These are phyloP conservation scores for Clostera curtula DNA, from an alignment of 2,888 invertebrate species.

Conservation along the genomic window DNA sequence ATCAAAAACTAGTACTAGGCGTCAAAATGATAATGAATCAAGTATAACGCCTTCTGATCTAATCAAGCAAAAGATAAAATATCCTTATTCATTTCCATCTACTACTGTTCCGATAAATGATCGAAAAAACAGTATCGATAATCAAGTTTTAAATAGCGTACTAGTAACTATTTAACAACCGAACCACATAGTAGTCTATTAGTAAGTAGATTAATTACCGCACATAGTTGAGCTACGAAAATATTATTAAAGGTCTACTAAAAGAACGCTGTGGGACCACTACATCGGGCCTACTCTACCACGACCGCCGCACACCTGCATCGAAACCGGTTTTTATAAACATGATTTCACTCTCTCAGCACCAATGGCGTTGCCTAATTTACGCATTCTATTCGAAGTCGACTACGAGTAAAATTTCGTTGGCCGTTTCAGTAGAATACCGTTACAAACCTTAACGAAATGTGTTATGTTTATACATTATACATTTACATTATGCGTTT, in stretches of 20 bases:
- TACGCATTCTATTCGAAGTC: conserved; percentile 26
- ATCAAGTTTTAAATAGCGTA: not conserved
- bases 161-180: too few species aligned
- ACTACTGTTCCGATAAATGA: too few species aligned
- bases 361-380: conserved; percentile 34
- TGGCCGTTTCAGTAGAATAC: conserved; percentile 6
- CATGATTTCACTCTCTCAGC: conserved; percentile 66
- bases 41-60: too few species aligned
- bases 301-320: conserved; percentile 55
- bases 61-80: too few species aligned
- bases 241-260: conserved; percentile 16
- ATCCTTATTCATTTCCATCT: too few species aligned
- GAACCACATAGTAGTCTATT: conserved; percentile 8
- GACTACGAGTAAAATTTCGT: conserved; percentile 17
- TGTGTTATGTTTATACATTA: not conserved
- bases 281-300: conserved; percentile 16
- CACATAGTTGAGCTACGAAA: conserved; percentile 10
- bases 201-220: conserved; percentile 14
- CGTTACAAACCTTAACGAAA: too few species aligned
- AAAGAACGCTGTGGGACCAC: conserved; percentile 18
- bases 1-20: too few species aligned
- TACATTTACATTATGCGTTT: too few species aligned
- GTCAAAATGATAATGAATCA: too few species aligned
- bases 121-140: too few species aligned
- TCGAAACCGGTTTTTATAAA: conserved; percentile 58